Evolutionary conservation across 2,888 invertebrate genomes (phyloP), one percentile per base, ranked within the genome.

Genomic region (Alviniconcha strummeri): DNA sequence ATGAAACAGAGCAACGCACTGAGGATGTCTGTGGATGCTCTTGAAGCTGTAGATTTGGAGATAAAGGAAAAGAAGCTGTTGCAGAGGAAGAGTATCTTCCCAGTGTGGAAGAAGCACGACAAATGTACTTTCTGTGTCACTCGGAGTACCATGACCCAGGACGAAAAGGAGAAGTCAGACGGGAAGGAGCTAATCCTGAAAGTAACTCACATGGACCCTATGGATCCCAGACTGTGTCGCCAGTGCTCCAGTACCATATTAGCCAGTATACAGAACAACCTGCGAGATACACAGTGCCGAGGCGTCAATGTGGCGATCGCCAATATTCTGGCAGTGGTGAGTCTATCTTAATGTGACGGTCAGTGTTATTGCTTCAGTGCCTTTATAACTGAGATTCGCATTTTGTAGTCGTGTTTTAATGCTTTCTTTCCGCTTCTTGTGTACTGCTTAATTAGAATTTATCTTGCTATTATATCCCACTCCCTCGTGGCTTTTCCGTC

Each of bases 71-170:
- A 71, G 54, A 84, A 77, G 75, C 52, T 80, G 15, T 36, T 83
- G 55, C 72, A 79, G 11, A 82, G 76, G 55, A 83, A 76, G 19
- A 52, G 69, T 3, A 76, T 79, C 6, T 87, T 87, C 67, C 87
- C 87, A 1, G 57, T 83, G 2, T 87, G 87, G 87, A 82, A 84
- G 72, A 80, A 84, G 54, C 83, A 84, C 74, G 83, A 83, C 52
- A 80, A 81, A 19, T 83, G 84, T 67, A 74, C 82, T 6, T 83
- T 84, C 81, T 83, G 85, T 67, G 81, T 83, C 57, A 69, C 54
- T 36, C n/a, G 60, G 15, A 60, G 5, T 55, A 54, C 52, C 2
- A 57, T 52, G 36, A 6, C 56, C 60, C 36, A 36, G 36, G 60
- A 64, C 67, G 13, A 69, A 19, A n/a, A 55, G 67, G 56, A 64